phyloP scores from a whole-genome alignment of 2,113 vertebrate species.

The Hippolais icterina region DNA sequence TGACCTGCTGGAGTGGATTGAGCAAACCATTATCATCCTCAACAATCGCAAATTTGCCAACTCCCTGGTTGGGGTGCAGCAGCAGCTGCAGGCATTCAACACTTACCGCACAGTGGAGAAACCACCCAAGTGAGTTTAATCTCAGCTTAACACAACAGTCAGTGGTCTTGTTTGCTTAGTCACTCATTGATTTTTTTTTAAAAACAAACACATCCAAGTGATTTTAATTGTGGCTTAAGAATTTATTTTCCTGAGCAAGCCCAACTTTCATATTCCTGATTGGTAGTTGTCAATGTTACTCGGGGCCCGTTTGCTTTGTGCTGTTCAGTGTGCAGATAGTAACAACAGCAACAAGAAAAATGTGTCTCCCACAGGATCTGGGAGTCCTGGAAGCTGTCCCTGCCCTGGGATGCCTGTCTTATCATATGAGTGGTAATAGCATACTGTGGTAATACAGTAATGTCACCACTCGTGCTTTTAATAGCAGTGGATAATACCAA shows the following conservation, averaged over 20 bases:
- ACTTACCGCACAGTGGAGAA: slow-evolving; percentile 96
- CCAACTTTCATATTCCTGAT: neutral
- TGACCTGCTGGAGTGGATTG: slow-evolving; percentile 96
- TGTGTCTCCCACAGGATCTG: neutral
- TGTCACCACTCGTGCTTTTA: neutral
- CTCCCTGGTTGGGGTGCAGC: slow-evolving; percentile 91
- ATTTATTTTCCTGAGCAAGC: neutral
- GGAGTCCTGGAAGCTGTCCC: neutral
- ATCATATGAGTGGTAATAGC: neutral
- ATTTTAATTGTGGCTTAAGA: neutral
- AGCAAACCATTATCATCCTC: slow-evolving; percentile 97
- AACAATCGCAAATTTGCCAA: slow-evolving; percentile 98
- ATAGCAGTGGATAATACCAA: neutral
- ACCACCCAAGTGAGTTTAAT: slow-evolving; percentile 86
- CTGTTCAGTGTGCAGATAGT: neutral
- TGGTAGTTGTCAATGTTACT: rapidly evolving
- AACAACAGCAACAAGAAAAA: neutral
- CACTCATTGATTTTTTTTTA: neutral
- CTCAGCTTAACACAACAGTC: neutral
- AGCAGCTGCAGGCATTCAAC: slow-evolving; percentile 97
- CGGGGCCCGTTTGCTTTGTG: neutral
- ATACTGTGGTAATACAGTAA: neutral
- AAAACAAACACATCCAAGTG: neutral
- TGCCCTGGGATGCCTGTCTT: neutral
- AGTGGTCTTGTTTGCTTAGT: neutral